These are phyloP conservation scores for Agriopis marginaria DNA, from an alignment of 2,888 invertebrate genomes.

Conservation along the genomic window DNA sequence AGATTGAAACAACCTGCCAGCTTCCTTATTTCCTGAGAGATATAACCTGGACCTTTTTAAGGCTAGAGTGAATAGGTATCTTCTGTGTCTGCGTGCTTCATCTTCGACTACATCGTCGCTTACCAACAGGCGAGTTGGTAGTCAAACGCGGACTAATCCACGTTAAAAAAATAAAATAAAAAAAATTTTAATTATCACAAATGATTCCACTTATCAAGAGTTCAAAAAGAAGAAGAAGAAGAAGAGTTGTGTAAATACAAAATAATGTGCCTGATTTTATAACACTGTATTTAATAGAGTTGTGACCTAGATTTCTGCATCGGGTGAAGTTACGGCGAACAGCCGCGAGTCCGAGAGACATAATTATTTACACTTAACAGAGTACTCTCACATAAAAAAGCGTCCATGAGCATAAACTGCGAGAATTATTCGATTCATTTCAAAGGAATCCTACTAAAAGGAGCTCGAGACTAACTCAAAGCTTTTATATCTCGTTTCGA, in stretches of 20 bases:
- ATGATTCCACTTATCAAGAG: neutral
- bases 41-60: too few species aligned
- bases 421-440: slow-evolving; percentile 85
- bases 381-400: slow-evolving; percentile 72
- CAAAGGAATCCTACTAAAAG: slow-evolving; percentile 84
- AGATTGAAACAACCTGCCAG: too few species aligned
- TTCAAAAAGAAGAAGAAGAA: too few species aligned
- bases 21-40: too few species aligned
- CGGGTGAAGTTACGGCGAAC: slow-evolving; percentile 30
- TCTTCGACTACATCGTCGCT: too few species aligned
- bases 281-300: neutral
- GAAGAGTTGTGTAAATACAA: neutral
- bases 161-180: too few species aligned
- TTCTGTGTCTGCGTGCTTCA: too few species aligned
- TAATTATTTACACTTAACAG: slow-evolving; percentile 73
- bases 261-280: neutral
- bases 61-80: too few species aligned
- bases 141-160: too few species aligned
- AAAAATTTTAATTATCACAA: too few species aligned
- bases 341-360: slow-evolving; percentile 47
- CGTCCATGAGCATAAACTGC: slow-evolving; percentile 76
- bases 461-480: slow-evolving; percentile 84
- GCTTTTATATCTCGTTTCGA: slow-evolving; percentile 85
- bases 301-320: slow-evolving; percentile 6
- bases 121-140: too few species aligned